Evolutionary conservation across 2,113 vertebrate species (phyloP).

Genomic region (Podocnemis expansa): DNA sequence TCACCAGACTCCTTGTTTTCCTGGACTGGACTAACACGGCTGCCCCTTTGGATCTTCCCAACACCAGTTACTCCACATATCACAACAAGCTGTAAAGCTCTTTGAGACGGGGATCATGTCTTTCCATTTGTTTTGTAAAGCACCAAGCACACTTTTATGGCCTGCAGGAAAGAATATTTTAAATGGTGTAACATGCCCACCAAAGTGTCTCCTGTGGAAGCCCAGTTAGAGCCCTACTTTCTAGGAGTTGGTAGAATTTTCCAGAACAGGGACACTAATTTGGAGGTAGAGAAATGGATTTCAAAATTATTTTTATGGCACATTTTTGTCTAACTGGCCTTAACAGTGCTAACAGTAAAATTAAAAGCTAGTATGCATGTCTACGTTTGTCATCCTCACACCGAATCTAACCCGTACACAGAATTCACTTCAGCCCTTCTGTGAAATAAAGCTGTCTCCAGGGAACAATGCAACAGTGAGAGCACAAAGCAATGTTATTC

Average conservation of each 20-base stretch:
- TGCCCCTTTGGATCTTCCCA: too few relatives aligned
- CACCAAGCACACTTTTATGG: neutral
- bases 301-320: neutral
- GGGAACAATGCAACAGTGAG: neutral
- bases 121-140: neutral
- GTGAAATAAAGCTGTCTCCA: neutral
- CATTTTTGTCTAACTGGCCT: neutral
- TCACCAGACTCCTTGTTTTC: too few relatives aligned
- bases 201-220: accelerated
- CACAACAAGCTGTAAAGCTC: neutral
- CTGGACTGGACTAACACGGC: too few relatives aligned
- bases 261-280: accelerated
- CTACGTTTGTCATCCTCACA: neutral
- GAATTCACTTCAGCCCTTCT: neutral
- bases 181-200: neutral
- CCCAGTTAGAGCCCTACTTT: neutral
- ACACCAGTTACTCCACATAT: accelerated
- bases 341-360: accelerated
- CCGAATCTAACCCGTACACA: accelerated
- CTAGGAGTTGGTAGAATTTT: neutral
- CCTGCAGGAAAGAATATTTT: neutral
- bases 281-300: neutral
- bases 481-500: neutral
- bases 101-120: accelerated
- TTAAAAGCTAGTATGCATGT: neutral